These are phyloP conservation scores for Cyprinodon variegatus DNA, from an alignment of 2,113 vertebrate species.

Conservation along the genomic window DNA sequence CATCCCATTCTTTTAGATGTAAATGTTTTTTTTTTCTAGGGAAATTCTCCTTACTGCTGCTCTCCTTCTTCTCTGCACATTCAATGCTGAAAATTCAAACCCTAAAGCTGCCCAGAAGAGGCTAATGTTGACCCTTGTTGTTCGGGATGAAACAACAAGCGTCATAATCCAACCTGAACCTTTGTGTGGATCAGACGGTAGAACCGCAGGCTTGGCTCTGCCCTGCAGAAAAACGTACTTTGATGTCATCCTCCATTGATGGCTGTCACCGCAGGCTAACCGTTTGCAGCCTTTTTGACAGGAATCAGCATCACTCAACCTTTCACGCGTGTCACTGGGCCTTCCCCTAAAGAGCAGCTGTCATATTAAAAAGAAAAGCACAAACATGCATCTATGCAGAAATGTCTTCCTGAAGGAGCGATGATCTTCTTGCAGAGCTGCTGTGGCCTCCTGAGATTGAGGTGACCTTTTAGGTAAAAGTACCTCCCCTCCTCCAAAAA, in stretches of 20 bases:
- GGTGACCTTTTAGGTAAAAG: conserved; percentile 61
- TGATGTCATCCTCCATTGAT: neutral
- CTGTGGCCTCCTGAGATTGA: conserved; percentile 23
- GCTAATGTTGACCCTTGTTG: neutral
- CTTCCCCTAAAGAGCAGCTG: neutral
- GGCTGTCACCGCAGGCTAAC: conserved; percentile 15
- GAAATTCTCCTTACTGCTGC: neutral
- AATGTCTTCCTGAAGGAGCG: neutral
- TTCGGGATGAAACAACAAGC: conserved; percentile 5
- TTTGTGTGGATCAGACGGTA: neutral
- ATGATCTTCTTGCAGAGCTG: conserved; percentile 15
- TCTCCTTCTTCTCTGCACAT: conserved; percentile 2
- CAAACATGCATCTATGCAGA: neutral
- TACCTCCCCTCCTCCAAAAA: conserved; percentile 16
- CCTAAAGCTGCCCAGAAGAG: neutral
- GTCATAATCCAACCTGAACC: conserved; percentile 16
- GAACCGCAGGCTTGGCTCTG: neutral
- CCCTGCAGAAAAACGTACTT: neutral
- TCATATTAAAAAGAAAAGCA: conserved; percentile 17
- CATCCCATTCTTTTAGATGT: neutral
- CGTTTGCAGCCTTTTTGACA: neutral
- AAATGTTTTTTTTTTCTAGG: too few relatives aligned
- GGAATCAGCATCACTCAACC: conserved; percentile 3
- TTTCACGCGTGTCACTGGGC: neutral
- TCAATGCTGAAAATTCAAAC: conserved; percentile 3